Conservation (phyloP, 2,888 invertebrate genomes). For the Vanessa cardui region DNA sequence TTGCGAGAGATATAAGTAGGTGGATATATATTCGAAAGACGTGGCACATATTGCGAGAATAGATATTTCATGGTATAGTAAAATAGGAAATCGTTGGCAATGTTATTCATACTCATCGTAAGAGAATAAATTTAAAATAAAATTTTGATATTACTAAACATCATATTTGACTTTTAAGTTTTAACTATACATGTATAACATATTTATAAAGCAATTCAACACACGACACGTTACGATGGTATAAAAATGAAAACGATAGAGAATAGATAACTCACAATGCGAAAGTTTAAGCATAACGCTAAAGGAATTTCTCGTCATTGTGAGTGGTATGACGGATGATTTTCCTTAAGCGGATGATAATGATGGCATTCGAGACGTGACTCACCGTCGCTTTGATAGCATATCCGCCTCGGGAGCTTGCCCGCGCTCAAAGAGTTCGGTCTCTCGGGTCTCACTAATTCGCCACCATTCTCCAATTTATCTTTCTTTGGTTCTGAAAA, state of each 20-base stretch:
- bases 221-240: neutral
- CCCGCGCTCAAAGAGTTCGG: conserved; percentile 91
- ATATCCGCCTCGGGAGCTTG: conserved; percentile 89
- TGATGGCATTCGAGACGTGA: conserved; percentile 28
- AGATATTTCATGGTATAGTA: no score
- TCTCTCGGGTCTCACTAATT: conserved; percentile 86
- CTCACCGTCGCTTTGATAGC: conserved; percentile 90
- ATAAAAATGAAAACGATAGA: neutral
- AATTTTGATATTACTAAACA: no score
- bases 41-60: no score
- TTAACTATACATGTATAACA: no score
- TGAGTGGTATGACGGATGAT: conserved; percentile 23
- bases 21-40: no score
- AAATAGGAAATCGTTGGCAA: no score
- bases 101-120: no score
- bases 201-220: no score
- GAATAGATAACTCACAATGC: neutral
- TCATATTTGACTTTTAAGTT: no score
- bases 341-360: conserved; percentile 35
- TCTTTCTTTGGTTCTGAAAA: conserved; percentile 96
- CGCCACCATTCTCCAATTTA: conserved; percentile 89
- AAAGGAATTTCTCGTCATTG: conserved; percentile 9
- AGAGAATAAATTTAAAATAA: no score
- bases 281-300: conserved; percentile 3
- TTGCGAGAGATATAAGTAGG: no score